Conservation (phyloP, 2,113 vertebrate species). For the Bufo gargarizans region DNA sequence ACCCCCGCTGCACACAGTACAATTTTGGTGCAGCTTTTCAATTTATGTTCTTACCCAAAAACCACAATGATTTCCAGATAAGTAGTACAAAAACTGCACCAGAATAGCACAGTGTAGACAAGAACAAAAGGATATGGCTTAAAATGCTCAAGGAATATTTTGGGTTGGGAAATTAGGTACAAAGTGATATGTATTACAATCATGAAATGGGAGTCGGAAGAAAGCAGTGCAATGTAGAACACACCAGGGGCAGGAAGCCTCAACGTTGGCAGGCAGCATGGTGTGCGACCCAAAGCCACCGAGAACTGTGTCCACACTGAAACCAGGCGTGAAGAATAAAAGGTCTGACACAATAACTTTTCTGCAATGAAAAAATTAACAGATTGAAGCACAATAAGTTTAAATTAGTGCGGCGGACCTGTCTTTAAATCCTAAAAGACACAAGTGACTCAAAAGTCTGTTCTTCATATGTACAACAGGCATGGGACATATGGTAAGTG, state of each 20-base stretch:
- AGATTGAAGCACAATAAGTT: background rate
- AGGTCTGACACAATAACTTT: background rate
- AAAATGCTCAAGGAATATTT: background rate
- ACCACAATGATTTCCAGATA: background rate
- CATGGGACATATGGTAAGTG: constrained; percentile 69
- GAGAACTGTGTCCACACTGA: background rate
- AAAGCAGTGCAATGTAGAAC: background rate
- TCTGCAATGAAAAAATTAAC: background rate
- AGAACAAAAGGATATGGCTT: background rate
- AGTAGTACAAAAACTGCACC: background rate
- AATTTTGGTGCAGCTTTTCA: background rate
- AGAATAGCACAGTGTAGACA: background rate
- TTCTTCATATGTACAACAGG: constrained; percentile 4
- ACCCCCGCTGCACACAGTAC: background rate
- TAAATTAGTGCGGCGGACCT: background rate
- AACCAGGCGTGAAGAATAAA: background rate
- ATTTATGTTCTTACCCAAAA: background rate
- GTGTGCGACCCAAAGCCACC: background rate
- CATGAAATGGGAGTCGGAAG: background rate
- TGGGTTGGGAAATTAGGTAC: background rate
- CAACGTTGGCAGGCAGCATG: background rate
- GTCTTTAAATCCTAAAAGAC: constrained; percentile 2
- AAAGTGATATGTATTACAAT: background rate
- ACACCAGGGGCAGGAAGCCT: background rate
- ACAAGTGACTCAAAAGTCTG: background rate